Evolutionary conservation across 2,888 invertebrate species (phyloP).

Genomic region (Plusia festucae): DNA sequence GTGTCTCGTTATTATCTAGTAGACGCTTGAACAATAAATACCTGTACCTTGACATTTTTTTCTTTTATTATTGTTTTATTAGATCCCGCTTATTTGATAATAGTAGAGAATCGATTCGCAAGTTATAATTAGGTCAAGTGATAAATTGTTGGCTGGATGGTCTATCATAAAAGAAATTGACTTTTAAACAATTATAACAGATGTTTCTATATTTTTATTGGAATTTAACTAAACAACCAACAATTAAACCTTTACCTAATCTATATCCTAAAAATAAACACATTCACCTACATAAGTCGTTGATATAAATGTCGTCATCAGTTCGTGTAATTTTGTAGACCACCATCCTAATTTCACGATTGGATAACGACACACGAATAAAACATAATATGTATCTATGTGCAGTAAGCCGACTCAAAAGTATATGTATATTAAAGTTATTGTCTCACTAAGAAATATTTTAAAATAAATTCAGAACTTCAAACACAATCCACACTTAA

Average conservation of each 20-base stretch:
- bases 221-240: not conserved
- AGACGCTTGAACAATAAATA: conserved; percentile 89
- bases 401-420: conserved; percentile 44
- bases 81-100: conserved; percentile 29
- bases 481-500: conserved; percentile 52
- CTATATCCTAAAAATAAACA: not conserved
- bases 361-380: conserved; percentile 16
- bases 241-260: conserved; percentile 6
- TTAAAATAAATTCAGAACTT: conserved; percentile 50
- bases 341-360: not conserved
- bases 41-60: conserved; percentile 80
- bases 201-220: conserved; percentile 2
- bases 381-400: conserved; percentile 41
- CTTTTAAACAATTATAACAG: not conserved
- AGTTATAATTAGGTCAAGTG: conserved; percentile 1
- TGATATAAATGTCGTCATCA: conserved; percentile 17
- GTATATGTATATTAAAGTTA: conserved; percentile 47
- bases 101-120: conserved; percentile 12
- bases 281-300: conserved; percentile 16
- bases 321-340: not conserved
- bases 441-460: conserved; percentile 48
- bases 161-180: not conserved
- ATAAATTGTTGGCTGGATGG: conserved; percentile 18
- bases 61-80: conserved; percentile 28
- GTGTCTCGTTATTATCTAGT: conserved; percentile 84